Conservation (phyloP, 1,140 invertebrate species). For the Sweltsa coloradensis region DNA sequence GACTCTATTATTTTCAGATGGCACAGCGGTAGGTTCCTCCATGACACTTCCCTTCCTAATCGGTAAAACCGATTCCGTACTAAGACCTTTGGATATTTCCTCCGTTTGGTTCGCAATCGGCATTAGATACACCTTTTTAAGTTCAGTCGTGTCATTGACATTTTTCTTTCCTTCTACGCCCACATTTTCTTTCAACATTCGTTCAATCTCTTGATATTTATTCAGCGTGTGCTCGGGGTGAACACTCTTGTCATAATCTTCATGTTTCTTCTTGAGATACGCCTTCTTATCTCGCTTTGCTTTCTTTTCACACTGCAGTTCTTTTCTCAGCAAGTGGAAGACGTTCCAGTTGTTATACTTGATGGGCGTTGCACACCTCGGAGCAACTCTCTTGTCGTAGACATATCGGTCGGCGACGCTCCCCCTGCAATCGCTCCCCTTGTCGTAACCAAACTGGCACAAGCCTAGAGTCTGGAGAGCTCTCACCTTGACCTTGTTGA, state of each 20-base stretch:
- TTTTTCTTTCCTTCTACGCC: conserved; percentile 12
- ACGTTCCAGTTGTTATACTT: conserved; percentile 44
- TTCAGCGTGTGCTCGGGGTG: conserved; percentile 6
- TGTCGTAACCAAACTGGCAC: conserved; percentile 28
- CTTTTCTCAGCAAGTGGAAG: conserved; percentile 41
- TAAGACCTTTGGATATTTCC: too few species aligned
- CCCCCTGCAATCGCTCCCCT: conserved; percentile 28
- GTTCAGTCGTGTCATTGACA: conserved; percentile 11
- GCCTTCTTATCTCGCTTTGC: not conserved
- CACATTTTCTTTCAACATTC: not conserved
- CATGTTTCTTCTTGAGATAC: conserved; percentile 9
- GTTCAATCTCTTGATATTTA: conserved; percentile 7
- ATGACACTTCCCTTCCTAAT: too few species aligned
- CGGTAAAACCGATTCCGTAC: too few species aligned
- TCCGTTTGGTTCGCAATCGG: too few species aligned
- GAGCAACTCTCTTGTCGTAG: conserved; percentile 43
- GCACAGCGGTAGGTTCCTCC: too few species aligned
- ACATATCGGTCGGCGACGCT: conserved; percentile 30
- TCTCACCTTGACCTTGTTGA: conserved; percentile 33
- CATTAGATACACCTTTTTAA: too few species aligned
- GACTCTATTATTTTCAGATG: too few species aligned
- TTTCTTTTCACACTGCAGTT: conserved; percentile 13
- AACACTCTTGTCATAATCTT: conserved; percentile 14
- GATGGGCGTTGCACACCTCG: conserved; percentile 42
- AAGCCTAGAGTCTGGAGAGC: conserved; percentile 23